Evolutionary conservation across 2,888 invertebrate species (phyloP), one percentile per base, ranked within the genome.

Genomic region (Smittia sp.): DNA sequence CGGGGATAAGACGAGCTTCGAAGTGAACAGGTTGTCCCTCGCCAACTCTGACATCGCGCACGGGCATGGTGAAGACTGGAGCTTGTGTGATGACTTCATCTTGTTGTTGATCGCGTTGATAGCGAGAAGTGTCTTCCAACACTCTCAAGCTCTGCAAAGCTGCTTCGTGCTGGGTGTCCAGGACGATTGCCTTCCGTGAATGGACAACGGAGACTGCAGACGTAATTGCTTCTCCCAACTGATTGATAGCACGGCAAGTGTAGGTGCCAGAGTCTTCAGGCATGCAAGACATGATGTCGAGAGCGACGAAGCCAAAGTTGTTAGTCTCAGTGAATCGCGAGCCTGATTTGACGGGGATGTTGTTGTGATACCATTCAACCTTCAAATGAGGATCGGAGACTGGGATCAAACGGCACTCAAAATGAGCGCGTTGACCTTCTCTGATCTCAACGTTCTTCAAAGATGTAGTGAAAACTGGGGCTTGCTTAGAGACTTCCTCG

Each of bases 181-280:
- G 83, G 78, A 92, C 93, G 78, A 95, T 93, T 0, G 94, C 91
- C 81, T 93, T 93, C 83, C 88, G 86, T 81, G 91, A 92, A 79
- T 93, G 92, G 15, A 94, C 92, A 20, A 87, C 84, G 11, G 98
- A 90, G 73, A 90, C 90, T 46, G 95, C 94, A 65, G 96, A 94
- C 68, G 96, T 96, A 13, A 96, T 91, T 38, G 95, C 95, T 85
- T 96, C 93, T 52, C 98, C 98, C 15, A 94, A 85, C 70, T 91
- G 91, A 79, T 98, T 99, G 72, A 88, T 90, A 1, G 98, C 96
- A 78, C 94, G 88, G 81, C 96, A 94, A 0, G 96, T 97, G 80
- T 98, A 99, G 0, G 91, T 92, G 65, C 98, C 99, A 15, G 94
- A 92, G 84, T 99, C 98, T 81, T 98, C 98, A 7, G 97, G 94